These are phyloP conservation scores for Aphidoletes aphidimyza DNA, from an alignment of 2,888 invertebrate species.

Conservation along the genomic window DNA sequence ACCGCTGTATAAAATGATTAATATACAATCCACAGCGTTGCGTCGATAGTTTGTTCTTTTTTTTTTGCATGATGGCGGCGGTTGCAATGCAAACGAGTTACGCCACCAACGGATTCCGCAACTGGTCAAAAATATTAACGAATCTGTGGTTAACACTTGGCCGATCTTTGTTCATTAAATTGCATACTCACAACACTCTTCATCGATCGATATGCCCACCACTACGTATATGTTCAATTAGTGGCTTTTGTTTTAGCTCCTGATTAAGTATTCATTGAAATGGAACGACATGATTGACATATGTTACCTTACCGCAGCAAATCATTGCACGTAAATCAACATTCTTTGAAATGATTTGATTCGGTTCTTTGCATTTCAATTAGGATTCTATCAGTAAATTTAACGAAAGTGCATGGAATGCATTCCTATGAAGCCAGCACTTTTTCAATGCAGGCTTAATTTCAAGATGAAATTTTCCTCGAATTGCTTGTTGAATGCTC, in stretches of 20 bases:
- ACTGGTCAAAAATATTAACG: constrained; percentile 46
- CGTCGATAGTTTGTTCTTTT: neutral
- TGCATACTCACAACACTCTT: neutral
- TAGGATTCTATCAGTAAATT: neutral
- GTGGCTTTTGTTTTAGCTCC: neutral
- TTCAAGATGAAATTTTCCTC: neutral
- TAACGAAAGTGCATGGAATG: no score
- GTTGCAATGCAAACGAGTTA: neutral
- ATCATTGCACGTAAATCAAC: constrained; percentile 22
- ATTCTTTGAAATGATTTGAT: neutral
- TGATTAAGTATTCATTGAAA: neutral
- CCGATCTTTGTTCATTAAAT: neutral
- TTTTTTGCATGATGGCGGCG: constrained; percentile 28
- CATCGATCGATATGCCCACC: neutral
- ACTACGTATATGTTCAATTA: neutral
- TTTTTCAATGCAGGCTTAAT: no score
- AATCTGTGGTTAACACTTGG: constrained; percentile 42
- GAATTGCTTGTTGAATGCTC: neutral
- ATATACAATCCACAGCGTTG: neutral
- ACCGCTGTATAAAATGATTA: constrained; percentile 18
- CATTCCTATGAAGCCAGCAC: no score
- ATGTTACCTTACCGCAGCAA: constrained; percentile 7
- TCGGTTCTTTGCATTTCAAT: constrained; percentile 1
- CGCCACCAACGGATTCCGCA: neutral
- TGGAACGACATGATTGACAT: constrained; percentile 15